Base-by-base conservation (phyloP, 2,797 vertebrate species). In the Eupleurogrammus muticus region DNA sequence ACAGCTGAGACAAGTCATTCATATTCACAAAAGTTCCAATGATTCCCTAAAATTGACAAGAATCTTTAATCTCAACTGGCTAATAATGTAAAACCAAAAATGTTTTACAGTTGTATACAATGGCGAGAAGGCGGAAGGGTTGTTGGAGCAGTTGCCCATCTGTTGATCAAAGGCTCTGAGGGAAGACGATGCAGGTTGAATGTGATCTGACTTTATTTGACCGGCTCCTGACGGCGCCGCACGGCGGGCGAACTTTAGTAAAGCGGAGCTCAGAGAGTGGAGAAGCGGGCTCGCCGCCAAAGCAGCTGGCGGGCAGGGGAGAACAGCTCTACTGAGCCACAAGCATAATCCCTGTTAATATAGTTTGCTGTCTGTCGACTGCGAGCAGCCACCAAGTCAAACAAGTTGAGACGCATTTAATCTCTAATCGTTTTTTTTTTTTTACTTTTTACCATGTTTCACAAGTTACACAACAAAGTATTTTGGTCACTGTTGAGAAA, bases 341-440 rank as follows among this genome's bases (percentile, higher is more conserved):
- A 51, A 28, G 46, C 12, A 4, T 87, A 89, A 90, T 87, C 87
- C 82, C 52, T 24, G 46, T 80, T 72, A 73, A 81, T 83, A 81
- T 88, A 81, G 60, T 76, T 57, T 76, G 77, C 80, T 75, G 76
- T 77, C 75, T 80, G 75, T 20, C 64, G 75, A 64, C 70, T 75
- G 70, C 44, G 64, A 84, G 67, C 68, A 6, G 67, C 49, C 69
- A 59, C 20, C n/a, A 67, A 77, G 65, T 66, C 59, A 70, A 80
- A 87, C 63, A 77, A 66, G 70, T 62, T 36, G 5, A 46, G 65
- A 70, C 56, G 42, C 38, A 16, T 55, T 66, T 34, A 64, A 67
- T 70, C 54, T 59, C 54, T 46, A 51, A 13, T 38, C 21, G 23
- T 53, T 72, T 28, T 28, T 28, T n/a, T 6, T 17, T 3, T 19